These are phyloP conservation scores for Entomyzon cyanotis DNA, from an alignment of 2,113 vertebrate genomes.

Conservation along the genomic window DNA sequence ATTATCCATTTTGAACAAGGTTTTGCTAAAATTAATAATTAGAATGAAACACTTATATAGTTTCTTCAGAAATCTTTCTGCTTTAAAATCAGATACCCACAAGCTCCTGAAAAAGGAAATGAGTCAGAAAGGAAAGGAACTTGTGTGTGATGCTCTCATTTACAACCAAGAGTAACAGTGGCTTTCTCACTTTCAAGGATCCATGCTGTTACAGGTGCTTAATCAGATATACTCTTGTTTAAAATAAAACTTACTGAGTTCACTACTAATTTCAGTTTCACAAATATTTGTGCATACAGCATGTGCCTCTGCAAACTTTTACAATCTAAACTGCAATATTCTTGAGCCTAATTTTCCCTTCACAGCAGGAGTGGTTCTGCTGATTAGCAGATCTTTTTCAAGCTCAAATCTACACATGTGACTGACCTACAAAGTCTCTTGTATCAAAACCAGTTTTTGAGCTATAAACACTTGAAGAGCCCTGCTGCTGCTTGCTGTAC, in stretches of 20 bases:
- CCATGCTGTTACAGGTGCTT: neutral
- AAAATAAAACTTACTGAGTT: neutral
- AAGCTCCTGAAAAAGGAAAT: neutral
- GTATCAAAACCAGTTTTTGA: neutral
- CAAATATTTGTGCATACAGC: neutral
- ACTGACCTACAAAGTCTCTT: slow-evolving; percentile 4
- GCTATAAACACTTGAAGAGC: neutral
- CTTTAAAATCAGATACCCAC: neutral
- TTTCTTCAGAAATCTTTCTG: neutral
- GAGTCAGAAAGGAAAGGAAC: neutral
- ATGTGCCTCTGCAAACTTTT: neutral
- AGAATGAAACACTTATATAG: neutral
- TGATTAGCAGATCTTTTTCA: neutral
- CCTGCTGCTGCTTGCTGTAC: neutral
- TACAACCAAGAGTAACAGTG: neutral
- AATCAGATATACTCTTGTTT: neutral
- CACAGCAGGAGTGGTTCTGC: neutral
- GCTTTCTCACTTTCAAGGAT: neutral
- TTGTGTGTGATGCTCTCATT: neutral
- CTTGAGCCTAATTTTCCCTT: neutral
- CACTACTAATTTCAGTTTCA: neutral
- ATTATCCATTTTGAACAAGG: neutral
- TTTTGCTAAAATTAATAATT: neutral
- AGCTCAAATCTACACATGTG: neutral
- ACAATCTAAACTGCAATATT: neutral